Conservation (phyloP, 2,797 vertebrate genomes). For the Strix occidentalis region DNA sequence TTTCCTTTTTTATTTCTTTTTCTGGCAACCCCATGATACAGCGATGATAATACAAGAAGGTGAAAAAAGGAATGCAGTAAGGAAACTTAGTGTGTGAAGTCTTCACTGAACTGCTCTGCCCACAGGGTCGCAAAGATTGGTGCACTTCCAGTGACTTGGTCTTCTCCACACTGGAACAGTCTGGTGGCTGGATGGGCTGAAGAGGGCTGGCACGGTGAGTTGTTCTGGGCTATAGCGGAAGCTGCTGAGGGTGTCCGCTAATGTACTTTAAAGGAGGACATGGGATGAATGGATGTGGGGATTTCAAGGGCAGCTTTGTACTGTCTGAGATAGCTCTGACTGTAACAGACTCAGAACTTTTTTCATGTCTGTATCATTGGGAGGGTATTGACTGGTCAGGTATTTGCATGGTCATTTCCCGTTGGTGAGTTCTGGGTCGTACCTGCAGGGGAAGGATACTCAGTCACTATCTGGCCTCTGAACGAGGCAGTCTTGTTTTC, state of each 20-base stretch:
- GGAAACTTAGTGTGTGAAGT: neutral
- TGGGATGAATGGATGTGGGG: neutral
- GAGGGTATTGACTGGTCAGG: neutral
- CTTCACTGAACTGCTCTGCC: neutral
- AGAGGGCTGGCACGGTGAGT: neutral
- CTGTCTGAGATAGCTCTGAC: neutral
- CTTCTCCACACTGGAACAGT: neutral
- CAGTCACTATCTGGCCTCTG: neutral
- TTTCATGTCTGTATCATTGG: neutral
- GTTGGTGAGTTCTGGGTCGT: neutral
- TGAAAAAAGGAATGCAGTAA: neutral
- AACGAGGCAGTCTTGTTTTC: neutral
- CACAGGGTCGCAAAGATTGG: neutral
- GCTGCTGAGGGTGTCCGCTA: neutral
- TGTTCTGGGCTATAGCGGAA: neutral
- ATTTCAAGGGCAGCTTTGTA: neutral
- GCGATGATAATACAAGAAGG: neutral
- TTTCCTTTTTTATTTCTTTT: too few species aligned
- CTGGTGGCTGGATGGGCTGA: neutral
- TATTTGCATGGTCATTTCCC: neutral
- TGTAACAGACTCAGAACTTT: neutral
- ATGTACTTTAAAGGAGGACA: neutral
- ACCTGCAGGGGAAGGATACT: neutral
- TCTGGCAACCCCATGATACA: neutral
- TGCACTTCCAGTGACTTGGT: neutral